Evolutionary conservation across 2,113 vertebrate species (phyloP), one percentile per base, ranked within the genome.

Genomic region (Ranitomeya imitator): DNA sequence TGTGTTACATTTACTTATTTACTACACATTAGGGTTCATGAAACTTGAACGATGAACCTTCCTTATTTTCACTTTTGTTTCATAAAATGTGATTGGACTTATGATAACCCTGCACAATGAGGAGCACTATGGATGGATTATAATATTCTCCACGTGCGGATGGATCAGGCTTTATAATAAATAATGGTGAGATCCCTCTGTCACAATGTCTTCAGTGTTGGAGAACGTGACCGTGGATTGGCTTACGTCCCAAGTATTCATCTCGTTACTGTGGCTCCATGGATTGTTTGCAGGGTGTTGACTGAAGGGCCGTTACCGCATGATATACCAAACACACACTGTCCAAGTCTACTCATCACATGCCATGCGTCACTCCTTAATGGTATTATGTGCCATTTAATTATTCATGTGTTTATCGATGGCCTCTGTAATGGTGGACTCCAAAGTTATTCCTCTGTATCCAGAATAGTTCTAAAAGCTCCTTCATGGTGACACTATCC

Each of bases 91-190:
- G 57, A 63, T 52, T 21, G 54, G 57, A 37, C 61, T 86, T 77
- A 86, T 37, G 11, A 26, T 59, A 60, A 80, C 37, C 79, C 18
- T 82, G 37, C 60, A 80, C 79, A 83, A 67, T 67, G 26, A 37
- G 14, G 11, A 55, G 15, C 37, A 67, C n/a, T 51, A 21, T 21
- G 54, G 59, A 51, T 69, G 21, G 18, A 69, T 19, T 81, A 60
- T 15, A 37, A 81, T 4, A 0, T 9, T 57, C 54, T 23, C 21
- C 51, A 77, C 21, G 45, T 16, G 19, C 11, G 1, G 74, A 77
- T 52, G 45, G 74, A 52, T 52, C 5, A 52, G 12, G 45, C 74
- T 77, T 77, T 52, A 21, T 45, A 45, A 45, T 18, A 45, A 4
- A 21, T 55, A 79, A 79, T n/a, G 51, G 9, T 1, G 31, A 77